A percentile compares a stretch with the other conserved stretches of the same genome.
Conservation (phyloP, 2,888 invertebrate genomes). For the Orthosia incerta region DNA sequence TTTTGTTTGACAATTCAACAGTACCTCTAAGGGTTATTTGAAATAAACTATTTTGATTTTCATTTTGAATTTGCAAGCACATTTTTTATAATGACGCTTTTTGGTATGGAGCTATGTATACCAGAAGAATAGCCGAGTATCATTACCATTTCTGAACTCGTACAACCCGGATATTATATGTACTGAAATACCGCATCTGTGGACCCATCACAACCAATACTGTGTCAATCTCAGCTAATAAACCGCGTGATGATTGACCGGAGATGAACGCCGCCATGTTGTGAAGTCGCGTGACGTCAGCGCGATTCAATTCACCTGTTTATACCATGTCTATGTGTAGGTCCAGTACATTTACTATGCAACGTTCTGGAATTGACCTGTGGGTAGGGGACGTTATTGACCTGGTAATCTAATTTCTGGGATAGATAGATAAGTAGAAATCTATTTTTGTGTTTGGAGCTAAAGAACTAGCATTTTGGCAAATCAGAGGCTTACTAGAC, state of each 20-base stretch:
- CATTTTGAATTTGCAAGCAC: too few relatives aligned
- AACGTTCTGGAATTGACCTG: conserved; percentile 33
- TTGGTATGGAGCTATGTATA: too few relatives aligned
- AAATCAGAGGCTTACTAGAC: too few relatives aligned
- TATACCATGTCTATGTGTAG: conserved; percentile 3
- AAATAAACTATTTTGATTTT: too few relatives aligned
- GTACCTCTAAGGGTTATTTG: too few relatives aligned
- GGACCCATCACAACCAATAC: background rate
- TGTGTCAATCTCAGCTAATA: conserved; percentile 40
- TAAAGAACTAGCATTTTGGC: too few relatives aligned
- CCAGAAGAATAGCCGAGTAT: too few relatives aligned
- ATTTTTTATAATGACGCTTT: too few relatives aligned
- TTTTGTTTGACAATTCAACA: too few relatives aligned
- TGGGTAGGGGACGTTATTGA: conserved; percentile 1
- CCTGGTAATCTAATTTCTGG: conserved; percentile 41
- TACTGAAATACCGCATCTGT: background rate
- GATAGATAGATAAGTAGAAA: background rate
- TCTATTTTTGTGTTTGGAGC: background rate
- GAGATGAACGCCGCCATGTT: conserved; percentile 67
- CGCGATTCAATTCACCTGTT: conserved; percentile 30
- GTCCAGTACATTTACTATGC: conserved; percentile 38
- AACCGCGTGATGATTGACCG: conserved; percentile 64
- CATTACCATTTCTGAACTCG: too few relatives aligned
- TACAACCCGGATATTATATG: too few relatives aligned
- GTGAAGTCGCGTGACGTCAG: conserved; percentile 56